Evolutionary conservation across 2,113 vertebrate species (phyloP), one percentile per base, ranked within the genome.

Genomic region (Triplophysa dalaica): DNA sequence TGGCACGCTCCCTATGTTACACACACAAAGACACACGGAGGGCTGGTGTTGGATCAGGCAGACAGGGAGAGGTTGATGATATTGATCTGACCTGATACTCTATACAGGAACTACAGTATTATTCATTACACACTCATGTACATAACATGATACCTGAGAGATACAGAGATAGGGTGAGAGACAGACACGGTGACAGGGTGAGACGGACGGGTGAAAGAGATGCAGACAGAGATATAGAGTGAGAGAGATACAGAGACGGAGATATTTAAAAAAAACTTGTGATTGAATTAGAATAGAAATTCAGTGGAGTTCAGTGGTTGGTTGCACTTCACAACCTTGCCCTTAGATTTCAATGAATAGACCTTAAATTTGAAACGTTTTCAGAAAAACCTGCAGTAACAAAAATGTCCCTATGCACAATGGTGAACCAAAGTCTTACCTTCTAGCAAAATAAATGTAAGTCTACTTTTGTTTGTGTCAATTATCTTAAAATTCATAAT

Each of bases 101-200:
- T 81, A 84, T 82, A 87, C 84, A 86, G 81, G 86, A 86, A 86
- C 83, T 86, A 86, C 84, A 87, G 82, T 83, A 84, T 87, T 87
- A 85, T 87, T 87, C 84, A 84, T 86, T 84, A 81, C 79, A 81
- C 78, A 78, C 82, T 63, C 82, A 75, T 79, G 70, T 68, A 68
- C 81, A 82, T 75, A 82, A 85, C 75, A 64, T 58, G 68, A 83
- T 78, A 83, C 77, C 66, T 75, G 41, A 70, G 72, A 52, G 19
- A 70, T 60, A 72, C 60, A n/a, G 19, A 8, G 54, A 58, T 58
- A 21, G 54, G 8, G n/a, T 58, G 19, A 58, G 54, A 58, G 54
- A 58, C 54, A 66, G 58, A 41, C 21, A 75, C 41, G 56, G 26
- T 65, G 72, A 74, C 64, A 78, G 66, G 56, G 58, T 75, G 58